Conservation (phyloP, 2,113 vertebrate species). For the Mustelus asterias region DNA sequence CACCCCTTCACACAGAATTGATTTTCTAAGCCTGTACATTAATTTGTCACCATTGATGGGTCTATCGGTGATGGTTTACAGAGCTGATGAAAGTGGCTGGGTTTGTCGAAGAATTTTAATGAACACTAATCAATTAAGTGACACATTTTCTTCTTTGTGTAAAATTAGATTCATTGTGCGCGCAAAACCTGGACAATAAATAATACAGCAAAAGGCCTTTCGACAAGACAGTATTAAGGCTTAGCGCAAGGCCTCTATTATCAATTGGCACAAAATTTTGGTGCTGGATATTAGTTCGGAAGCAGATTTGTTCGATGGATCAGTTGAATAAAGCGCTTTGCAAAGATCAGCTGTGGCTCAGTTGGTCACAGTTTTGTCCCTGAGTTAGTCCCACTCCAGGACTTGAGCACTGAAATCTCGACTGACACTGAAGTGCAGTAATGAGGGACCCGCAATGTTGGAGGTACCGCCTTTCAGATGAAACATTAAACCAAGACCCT, state of each 20-base stretch:
- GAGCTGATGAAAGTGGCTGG: conserved; percentile 5
- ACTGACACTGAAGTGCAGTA: neutral
- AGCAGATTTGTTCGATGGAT: neutral
- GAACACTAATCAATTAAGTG: conserved; percentile 38
- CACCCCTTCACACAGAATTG: conserved; percentile 1
- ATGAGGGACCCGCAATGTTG: neutral
- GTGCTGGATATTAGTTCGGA: neutral
- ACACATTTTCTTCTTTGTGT: neutral
- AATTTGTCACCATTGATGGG: conserved; percentile 20
- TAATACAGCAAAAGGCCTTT: neutral
- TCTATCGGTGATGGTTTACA: neutral
- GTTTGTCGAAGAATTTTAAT: conserved; percentile 38
- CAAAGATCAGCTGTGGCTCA: neutral
- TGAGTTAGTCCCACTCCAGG: neutral
- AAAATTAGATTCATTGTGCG: neutral
- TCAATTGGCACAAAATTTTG: neutral
- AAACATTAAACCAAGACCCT: neutral
- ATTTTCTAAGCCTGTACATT: conserved; percentile 19
- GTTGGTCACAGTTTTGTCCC: neutral
- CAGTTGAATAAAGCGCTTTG: neutral
- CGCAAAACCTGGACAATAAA: neutral
- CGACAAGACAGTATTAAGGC: neutral
- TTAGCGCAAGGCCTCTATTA: neutral
- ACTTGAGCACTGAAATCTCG: neutral
- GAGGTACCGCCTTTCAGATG: neutral